These are phyloP conservation scores for Halocaridina rubra DNA, from an alignment of 2,888 invertebrate species.

Conservation along the genomic window DNA sequence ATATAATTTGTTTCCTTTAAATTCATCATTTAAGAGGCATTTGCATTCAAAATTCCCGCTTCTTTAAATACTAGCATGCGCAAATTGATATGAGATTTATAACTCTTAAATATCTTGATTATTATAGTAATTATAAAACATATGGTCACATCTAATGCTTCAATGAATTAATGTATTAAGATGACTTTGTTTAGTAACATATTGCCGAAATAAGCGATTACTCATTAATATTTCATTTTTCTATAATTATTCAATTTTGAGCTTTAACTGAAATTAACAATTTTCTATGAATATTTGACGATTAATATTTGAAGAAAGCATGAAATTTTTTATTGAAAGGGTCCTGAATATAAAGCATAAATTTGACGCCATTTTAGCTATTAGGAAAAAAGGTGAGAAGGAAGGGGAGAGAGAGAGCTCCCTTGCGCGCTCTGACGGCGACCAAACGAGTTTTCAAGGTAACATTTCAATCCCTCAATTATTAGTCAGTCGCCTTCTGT, in stretches of 20 bases:
- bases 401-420: neutral
- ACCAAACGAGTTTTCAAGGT: conserved; percentile 23
- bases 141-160: too few relatives aligned
- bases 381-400: too few relatives aligned
- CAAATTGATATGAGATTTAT: neutral
- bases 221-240: neutral
- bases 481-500: neutral
- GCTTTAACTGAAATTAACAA: too few relatives aligned
- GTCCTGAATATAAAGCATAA: neutral
- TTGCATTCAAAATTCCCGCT: neutral
- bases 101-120: neutral
- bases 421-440: conserved; percentile 50
- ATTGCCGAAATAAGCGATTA: neutral
- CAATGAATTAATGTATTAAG: too few relatives aligned
- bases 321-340: neutral
- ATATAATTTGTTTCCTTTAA: too few relatives aligned
- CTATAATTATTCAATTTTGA: neutral
- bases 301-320: too few relatives aligned
- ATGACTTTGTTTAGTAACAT: too few relatives aligned
- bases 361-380: neutral
- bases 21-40: too few relatives aligned
- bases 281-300: too few relatives aligned
- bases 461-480: neutral
- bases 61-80: neutral
- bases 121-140: neutral